Evolutionary conservation across 2,888 invertebrate genomes (phyloP), one percentile per base, ranked within the genome.

Genomic region (Scaptomyza cyrtandrae): DNA sequence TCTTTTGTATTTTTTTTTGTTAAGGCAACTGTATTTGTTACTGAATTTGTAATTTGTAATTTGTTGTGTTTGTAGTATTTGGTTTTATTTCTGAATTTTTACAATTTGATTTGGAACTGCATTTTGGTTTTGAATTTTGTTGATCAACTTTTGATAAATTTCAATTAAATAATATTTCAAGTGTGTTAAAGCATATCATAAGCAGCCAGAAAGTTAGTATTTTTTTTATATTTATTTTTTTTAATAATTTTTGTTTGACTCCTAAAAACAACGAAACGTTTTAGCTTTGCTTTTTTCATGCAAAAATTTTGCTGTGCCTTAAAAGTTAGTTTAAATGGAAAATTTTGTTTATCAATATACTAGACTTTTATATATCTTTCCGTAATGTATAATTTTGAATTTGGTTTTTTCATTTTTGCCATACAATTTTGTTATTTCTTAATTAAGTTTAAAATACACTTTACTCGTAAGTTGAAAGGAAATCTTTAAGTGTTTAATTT

Each of bases 11-110:
- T 71, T 74, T 61, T 71, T 74, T 73, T 72, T 78, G 75, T 66
- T 90, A 90, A 90, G 90, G 91, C 91, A 91, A 90, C 91, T 91
- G 91, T 89, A 83, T 89, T 88, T 90, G 86, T 82, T 84, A 80
- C 81, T 68, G 84, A 86, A 83, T 84, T 82, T 77, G 77, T 78
- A 67, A 75, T 84, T 82, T 77, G 77, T 78, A 67, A 75, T 71
- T 81, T 69, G 67, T 67, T 65, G 59, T 60, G 70, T 73, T 77
- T 62, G 78, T 79, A 82, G 86, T 63, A 59, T 46, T 68, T 54
- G 69, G 63, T 61, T 75, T 57, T 56, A 50, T 59, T 71, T 79
- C 72, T 67, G 62, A 61, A 57, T 76, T 71, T 76, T 73, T 82
- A 59, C 58, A 73, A 46, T 57, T 61, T 72, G 77, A 46, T 54